Base-by-base conservation (phyloP, 2,888 invertebrate species). In the Chloroclystis v-ata region DNA sequence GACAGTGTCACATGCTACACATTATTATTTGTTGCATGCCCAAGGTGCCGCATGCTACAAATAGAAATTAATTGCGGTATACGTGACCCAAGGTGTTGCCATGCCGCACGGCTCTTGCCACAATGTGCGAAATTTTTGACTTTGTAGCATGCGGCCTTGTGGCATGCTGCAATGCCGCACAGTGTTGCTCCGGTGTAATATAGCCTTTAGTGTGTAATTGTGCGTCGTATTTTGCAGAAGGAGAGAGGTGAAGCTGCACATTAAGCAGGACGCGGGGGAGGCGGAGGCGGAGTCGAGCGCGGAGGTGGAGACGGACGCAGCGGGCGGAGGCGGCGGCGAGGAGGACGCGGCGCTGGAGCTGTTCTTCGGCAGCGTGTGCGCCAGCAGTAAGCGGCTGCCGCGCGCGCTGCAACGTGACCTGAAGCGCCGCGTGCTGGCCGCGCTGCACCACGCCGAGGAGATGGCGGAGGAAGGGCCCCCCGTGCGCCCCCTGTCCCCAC, bases 351-450 rank as follows among this genome's bases (percentile, higher is more conserved):
- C 82, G 1, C 52, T 87, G 16, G 86, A 86, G 28, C 62, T 87
- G 59, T 87, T 85, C 72, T 87, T 87, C 54, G 85, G 86, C 9
- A 83, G 83, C 60, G 80, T 86, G 40, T 86, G 86, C 59, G 82
- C 82, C 57, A 82, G 83, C 62, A 70, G 78, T 26, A 75, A 74
- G 57, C 65, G 84, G 1, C 65, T 87, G 24, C 80, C 85, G 2
- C 57, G 64, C 28, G 68, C 61, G 29, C 60, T 65, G 41, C 84
- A 82, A 61, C 68, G 69, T 49, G 59, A 60, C 20, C 59, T 86
- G 12, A 85, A 86, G 58, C 65, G 75, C 24, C 77, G 76, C 30
- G 78, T 84, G 0, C 65, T 86, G 33, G 84, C 86, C 16, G 69
- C 65, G 1, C 69, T 86, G n/a, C 64, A 85, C 41, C 61, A 71